These are phyloP conservation scores for Halocynthia roretzi DNA, from an alignment of 23 tunicate species.

Conservation along the genomic window DNA sequence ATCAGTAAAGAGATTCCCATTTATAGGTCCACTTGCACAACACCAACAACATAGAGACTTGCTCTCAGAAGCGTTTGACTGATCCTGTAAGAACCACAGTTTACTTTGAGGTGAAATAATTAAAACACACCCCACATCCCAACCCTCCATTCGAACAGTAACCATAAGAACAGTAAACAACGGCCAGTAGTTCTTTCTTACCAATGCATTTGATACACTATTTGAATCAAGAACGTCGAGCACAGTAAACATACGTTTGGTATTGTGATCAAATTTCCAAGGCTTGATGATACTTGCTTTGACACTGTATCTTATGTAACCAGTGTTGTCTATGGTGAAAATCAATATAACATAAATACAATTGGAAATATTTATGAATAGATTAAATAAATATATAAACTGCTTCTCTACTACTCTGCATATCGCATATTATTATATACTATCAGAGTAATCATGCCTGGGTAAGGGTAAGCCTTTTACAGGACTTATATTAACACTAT, in stretches of 20 bases:
- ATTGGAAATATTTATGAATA: background rate
- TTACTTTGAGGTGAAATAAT: background rate
- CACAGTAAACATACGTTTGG: conserved; percentile 37
- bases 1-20: conserved; percentile 2
- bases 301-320: conserved; percentile 34
- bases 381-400: no score
- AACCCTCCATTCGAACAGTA: no score
- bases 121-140: no score
- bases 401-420: background rate
- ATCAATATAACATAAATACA: no score
- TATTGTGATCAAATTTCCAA: conserved; percentile 42
- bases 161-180: no score
- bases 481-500: no score
- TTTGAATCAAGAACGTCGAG: conserved; percentile 39
- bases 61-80: background rate
- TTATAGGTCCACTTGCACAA: conserved; percentile 34
- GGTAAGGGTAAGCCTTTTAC: no score
- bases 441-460: no score
- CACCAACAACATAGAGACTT: conserved; percentile 22
- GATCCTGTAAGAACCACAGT: background rate
- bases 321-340: conserved; percentile 9
- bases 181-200: background rate
- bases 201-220: conserved; percentile 26
- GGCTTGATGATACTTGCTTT: conserved; percentile 41
- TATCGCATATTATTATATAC: background rate